Conservation (phyloP, 30 jellyfish, hydroid and myxozoan species). For the Sanderia malayensis region DNA sequence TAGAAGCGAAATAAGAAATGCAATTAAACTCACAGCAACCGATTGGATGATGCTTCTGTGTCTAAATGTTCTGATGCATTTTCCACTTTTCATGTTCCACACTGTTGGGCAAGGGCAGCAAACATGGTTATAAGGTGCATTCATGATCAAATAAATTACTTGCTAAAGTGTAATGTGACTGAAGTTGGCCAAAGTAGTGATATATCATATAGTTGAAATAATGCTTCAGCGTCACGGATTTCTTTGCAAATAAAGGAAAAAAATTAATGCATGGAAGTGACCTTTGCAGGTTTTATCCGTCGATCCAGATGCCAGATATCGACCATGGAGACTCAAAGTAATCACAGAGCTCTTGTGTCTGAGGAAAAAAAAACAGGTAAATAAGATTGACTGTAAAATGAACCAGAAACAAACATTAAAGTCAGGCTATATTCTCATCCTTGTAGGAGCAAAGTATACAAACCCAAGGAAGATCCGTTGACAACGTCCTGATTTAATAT, state of each 20-base stretch:
- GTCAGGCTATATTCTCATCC: too few relatives aligned
- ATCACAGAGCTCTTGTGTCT: constrained; percentile 79
- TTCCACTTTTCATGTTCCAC: constrained; percentile 81
- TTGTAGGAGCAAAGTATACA: too few relatives aligned
- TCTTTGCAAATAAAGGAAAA: too few relatives aligned
- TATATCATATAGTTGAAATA: too few relatives aligned
- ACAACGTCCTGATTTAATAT: constrained; percentile 62
- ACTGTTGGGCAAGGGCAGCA: constrained; percentile 39
- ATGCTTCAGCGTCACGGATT: too few relatives aligned
- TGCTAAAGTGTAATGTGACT: too few relatives aligned
- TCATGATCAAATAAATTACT: too few relatives aligned
- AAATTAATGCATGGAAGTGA: too few relatives aligned
- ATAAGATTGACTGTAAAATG: too few relatives aligned
- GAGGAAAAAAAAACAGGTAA: not conserved
- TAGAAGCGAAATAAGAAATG: not conserved
- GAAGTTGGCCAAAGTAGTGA: too few relatives aligned
- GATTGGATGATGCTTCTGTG: constrained; percentile 54
- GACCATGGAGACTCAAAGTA: constrained; percentile 37
- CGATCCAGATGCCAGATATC: constrained; percentile 67
- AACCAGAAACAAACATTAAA: too few relatives aligned
- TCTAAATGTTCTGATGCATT: constrained; percentile 68
- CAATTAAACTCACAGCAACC: constrained; percentile 45
- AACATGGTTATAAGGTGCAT: not conserved
- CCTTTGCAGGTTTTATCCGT: constrained; percentile 89
- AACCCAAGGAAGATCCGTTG: constrained; percentile 72